phyloP scores from a whole-genome alignment of 35 echinoderm and acorn worm genomes.

The Heliocidaris erythrogramma region DNA sequence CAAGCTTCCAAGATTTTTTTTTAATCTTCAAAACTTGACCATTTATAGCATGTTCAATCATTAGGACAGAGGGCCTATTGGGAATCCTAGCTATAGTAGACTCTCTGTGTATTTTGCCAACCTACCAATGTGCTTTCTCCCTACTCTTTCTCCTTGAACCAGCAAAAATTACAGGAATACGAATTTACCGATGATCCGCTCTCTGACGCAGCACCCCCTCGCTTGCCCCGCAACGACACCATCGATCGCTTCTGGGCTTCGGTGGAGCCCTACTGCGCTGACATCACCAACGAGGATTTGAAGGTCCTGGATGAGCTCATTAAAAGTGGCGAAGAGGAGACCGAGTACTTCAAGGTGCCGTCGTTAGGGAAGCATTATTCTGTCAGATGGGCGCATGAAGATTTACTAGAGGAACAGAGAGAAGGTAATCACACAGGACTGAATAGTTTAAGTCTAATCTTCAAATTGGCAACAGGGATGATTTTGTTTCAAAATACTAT shows the following conservation, averaged over 20 bases:
- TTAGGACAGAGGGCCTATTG: too few species aligned
- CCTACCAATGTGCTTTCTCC: background rate
- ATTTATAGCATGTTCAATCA: too few species aligned
- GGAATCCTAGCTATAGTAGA: background rate
- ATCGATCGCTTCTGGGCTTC: constrained; percentile 97
- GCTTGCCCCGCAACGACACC: constrained; percentile 86
- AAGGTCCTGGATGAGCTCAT: constrained; percentile 84
- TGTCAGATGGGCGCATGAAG: constrained; percentile 91
- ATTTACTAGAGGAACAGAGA: constrained; percentile 89
- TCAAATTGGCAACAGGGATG: too few species aligned
- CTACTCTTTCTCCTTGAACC: background rate
- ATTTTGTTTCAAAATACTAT: too few species aligned
- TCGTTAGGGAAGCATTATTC: constrained; percentile 94
- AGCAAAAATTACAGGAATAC: constrained; percentile 94
- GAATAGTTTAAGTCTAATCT: too few species aligned
- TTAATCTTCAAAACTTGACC: too few species aligned
- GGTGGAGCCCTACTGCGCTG: constrained; percentile 95
- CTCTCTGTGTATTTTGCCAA: background rate
- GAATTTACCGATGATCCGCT: constrained; percentile 90
- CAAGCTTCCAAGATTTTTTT: too few species aligned
- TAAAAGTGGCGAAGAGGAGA: constrained; percentile 76
- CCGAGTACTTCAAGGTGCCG: constrained; percentile 85
- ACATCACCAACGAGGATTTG: constrained; percentile 84
- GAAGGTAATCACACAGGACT: constrained; percentile 64
- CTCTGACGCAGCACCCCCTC: constrained; percentile 64